These are phyloP conservation scores for Rhea americana DNA, from an alignment of 2,113 vertebrate species.

Conservation along the genomic window DNA sequence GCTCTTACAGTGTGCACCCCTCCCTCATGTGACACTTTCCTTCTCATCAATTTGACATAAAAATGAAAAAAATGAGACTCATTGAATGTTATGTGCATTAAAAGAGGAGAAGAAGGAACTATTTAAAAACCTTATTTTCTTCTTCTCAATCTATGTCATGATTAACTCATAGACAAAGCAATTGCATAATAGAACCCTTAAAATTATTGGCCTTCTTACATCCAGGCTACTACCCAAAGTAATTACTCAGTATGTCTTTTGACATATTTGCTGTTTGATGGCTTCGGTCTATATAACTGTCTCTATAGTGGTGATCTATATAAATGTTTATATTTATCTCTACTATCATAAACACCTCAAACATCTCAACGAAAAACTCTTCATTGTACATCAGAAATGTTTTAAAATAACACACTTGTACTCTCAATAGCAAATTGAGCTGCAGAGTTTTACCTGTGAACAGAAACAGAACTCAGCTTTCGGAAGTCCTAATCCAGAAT, in stretches of 20 bases:
- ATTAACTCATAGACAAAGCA: background rate
- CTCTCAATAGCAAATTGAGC: background rate
- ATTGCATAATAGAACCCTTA: background rate
- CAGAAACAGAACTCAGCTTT: background rate
- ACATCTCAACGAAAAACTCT: background rate
- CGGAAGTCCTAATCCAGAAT: background rate
- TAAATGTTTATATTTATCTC: background rate
- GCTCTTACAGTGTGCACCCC: background rate
- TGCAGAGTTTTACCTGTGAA: background rate
- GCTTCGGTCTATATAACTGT: background rate
- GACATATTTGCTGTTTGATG: background rate
- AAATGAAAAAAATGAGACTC: background rate
- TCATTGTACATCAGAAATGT: background rate
- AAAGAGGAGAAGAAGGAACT: background rate
- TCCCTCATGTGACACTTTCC: background rate
- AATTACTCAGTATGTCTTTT: background rate
- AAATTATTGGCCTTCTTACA: background rate
- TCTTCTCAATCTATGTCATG: background rate
- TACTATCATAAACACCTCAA: background rate
- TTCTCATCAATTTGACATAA: background rate
- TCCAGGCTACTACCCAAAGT: background rate
- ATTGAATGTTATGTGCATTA: background rate
- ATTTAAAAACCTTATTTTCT: background rate
- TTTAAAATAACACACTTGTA: too few species aligned
- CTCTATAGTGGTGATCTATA: too few species aligned